phyloP scores from a whole-genome alignment of 2,888 invertebrate species.

The Philonicus albiceps region DNA sequence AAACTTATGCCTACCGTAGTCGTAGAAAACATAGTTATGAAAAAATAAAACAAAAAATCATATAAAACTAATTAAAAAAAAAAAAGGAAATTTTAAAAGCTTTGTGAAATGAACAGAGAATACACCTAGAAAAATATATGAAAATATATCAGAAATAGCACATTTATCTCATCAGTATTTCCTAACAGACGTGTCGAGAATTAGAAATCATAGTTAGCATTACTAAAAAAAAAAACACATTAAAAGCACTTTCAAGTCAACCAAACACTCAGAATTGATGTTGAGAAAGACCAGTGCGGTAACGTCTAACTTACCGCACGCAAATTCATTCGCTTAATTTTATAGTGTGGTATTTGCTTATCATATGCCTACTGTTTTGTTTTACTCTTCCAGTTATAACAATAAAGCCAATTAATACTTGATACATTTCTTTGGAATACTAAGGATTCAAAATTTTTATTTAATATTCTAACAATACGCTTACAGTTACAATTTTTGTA shows the following conservation, averaged over 20 bases:
- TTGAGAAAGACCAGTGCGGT: no score
- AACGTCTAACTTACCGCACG: no score
- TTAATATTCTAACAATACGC: not conserved
- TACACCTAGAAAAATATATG: not conserved
- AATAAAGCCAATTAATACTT: not conserved
- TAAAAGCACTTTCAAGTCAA: no score
- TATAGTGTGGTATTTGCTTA: not conserved
- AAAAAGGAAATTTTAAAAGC: not conserved
- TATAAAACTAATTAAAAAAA: not conserved
- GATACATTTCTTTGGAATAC: not conserved
- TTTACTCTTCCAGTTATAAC: not conserved
- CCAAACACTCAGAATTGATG: no score
- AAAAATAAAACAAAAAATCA: not conserved
- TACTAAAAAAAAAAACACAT: no score
- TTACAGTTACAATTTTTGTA: not conserved
- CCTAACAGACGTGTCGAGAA: no score
- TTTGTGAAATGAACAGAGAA: not conserved
- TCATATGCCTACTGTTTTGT: not conserved
- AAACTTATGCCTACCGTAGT: not conserved
- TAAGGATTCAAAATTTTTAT: not conserved
- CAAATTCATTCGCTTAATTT: not conserved
- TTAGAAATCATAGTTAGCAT: no score
- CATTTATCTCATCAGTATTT: no score
- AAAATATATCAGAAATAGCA: not conserved
- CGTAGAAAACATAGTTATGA: not conserved